Percentiles rank a stretch among this genome's conserved stretches.
These are phyloP conservation scores for mouse (Mus musculus) DNA, from an alignment of 2,113 vertebrate genomes.

Conservation along the genomic window DNA sequence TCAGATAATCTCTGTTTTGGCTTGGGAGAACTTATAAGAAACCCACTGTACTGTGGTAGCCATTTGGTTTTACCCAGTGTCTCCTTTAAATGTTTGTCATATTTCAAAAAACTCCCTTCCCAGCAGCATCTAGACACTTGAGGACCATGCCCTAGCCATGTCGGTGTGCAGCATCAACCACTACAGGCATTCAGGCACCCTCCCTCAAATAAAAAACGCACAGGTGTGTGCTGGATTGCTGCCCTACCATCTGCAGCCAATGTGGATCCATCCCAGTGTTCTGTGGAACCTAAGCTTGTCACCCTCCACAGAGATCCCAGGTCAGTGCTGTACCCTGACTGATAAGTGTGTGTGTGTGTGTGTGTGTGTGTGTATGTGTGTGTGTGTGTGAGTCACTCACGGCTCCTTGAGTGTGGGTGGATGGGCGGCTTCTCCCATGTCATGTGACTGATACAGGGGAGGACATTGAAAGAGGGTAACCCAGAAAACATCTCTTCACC, in stretches of 20 bases:
- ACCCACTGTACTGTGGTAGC: background rate
- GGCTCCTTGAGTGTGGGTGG: background rate
- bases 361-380: background rate
- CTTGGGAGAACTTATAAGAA: background rate
- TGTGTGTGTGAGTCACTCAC: background rate
- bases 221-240: accelerated
- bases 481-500: accelerated
- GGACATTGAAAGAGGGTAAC: background rate
- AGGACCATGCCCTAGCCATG: background rate
- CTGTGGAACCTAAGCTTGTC: accelerated
- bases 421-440: background rate
- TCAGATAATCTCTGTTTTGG: background rate
- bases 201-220: background rate
- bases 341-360: background rate
- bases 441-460: background rate
- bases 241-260: background rate
- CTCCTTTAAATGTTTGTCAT: background rate
- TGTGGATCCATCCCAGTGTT: accelerated
- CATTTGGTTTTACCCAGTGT: background rate
- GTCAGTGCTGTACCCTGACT: background rate
- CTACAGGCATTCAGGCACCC: too few species aligned
- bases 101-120: background rate
- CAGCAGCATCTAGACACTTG: background rate
- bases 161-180: accelerated
- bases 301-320: background rate